phyloP scores from a whole-genome alignment of 2,888 invertebrate species.

The Drosophila multiciliata region DNA sequence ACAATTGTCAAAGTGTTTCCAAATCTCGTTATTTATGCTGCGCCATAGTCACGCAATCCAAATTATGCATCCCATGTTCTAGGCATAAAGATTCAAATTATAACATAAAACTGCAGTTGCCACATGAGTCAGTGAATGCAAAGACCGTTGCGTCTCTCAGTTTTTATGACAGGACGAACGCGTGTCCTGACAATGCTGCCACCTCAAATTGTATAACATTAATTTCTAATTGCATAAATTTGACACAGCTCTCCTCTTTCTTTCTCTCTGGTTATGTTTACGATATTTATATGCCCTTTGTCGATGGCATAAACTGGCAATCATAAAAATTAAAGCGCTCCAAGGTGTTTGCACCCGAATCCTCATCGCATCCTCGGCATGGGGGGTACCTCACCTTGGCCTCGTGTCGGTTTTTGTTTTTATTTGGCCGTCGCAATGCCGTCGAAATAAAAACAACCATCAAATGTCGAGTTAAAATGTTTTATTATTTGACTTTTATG shows the following conservation, averaged over 20 bases:
- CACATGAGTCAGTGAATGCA: conserved; percentile 36
- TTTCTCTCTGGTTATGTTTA: conserved; percentile 55
- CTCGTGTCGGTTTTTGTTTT: conserved; percentile 64
- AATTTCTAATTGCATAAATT: conserved; percentile 84
- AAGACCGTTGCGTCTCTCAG: not conserved
- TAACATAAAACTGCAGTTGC: conserved; percentile 78
- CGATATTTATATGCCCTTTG: conserved; percentile 33
- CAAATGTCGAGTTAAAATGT: conserved; percentile 82
- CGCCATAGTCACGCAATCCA: conserved; percentile 43
- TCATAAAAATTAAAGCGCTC: conserved; percentile 76
- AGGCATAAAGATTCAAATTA: conserved; percentile 64
- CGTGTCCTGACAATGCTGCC: conserved; percentile 53
- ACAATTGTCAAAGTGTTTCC: conserved; percentile 50
- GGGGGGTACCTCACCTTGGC: conserved; percentile 29
- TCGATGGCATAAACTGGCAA: conserved; percentile 46
- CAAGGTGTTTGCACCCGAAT: conserved; percentile 62
- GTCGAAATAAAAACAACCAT: conserved; percentile 82
- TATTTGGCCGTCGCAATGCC: conserved; percentile 80
- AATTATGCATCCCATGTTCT: not conserved
- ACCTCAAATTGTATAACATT: conserved; percentile 81
- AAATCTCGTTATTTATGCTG: conserved; percentile 21
- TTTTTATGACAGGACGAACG: conserved; percentile 62
- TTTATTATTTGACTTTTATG: conserved; percentile 76
- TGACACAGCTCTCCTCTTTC: conserved; percentile 33
- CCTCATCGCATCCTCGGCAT: conserved; percentile 2